Conservation (phyloP, 2,797 vertebrate species). For the Nyctibius grandis region DNA sequence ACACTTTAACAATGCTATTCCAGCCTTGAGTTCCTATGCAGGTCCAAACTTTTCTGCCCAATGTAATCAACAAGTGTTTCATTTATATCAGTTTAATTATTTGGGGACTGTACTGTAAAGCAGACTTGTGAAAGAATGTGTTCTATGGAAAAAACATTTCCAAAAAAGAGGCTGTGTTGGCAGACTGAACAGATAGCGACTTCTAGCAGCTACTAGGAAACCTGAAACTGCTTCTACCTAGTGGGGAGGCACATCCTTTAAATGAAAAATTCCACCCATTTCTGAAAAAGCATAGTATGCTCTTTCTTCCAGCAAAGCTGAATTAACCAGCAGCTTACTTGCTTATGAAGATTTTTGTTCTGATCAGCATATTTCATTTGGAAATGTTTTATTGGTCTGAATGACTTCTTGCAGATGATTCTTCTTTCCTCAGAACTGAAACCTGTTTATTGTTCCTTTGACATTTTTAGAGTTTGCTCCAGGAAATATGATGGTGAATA, state of each 20-base stretch:
- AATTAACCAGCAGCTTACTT: slow-evolving; percentile 5
- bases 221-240: neutral
- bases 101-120: neutral
- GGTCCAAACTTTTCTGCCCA: neutral
- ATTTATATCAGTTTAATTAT: neutral
- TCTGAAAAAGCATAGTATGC: neutral
- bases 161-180: neutral
- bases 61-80: neutral
- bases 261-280: neutral
- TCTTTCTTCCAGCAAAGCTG: neutral
- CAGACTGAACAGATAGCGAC: neutral
- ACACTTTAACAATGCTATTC: neutral
- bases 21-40: neutral
- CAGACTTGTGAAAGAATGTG: neutral
- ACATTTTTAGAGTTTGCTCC: neutral
- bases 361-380: slow-evolving; percentile 21
- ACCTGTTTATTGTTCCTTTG: slow-evolving; percentile 17
- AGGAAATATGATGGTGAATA: neutral
- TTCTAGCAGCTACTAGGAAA: neutral
- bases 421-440: slow-evolving; percentile 34
- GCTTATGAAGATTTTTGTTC: slow-evolving; percentile 18
- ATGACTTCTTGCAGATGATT: slow-evolving; percentile 1
- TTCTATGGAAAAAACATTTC: neutral
- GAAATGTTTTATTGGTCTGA: slow-evolving; percentile 30
- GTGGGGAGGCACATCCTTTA: neutral